Conservation (phyloP, 1,140 invertebrate species). For the Ceratina calcarata region DNA sequence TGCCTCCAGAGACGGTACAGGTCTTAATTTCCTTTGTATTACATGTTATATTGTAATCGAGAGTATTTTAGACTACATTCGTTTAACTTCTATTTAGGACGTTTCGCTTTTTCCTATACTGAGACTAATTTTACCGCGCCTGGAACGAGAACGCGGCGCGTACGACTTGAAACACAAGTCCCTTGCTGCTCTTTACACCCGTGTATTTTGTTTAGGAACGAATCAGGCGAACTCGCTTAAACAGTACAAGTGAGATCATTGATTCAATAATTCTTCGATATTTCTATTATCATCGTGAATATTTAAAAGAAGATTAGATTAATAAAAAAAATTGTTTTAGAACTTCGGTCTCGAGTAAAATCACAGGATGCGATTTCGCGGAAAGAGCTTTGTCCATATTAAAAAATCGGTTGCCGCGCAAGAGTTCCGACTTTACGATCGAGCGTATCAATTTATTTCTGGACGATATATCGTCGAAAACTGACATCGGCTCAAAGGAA, state of each 20-base stretch:
- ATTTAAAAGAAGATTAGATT: not conserved
- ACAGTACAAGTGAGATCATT: conserved; percentile 61
- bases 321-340: conserved; percentile 58
- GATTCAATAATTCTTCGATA: not conserved
- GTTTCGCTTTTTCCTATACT: conserved; percentile 86
- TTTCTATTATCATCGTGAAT: conserved; percentile 2
- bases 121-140: conserved; percentile 86
- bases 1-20: conserved; percentile 65
- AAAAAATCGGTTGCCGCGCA: conserved; percentile 82
- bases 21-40: not conserved
- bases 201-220: conserved; percentile 85
- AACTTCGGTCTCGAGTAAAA: conserved; percentile 67
- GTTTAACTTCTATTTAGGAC: conserved; percentile 65
- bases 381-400: conserved; percentile 86
- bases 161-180: conserved; percentile 86
- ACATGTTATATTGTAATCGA: not conserved
- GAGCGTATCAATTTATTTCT: conserved; percentile 86
- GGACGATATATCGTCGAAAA: conserved; percentile 84
- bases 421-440: conserved; percentile 81
- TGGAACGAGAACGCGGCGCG: conserved; percentile 84
- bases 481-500: conserved; percentile 78
- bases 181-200: conserved; percentile 85
- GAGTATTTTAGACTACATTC: conserved; percentile 7
- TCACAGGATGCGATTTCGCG: conserved; percentile 85
- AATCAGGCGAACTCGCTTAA: conserved; percentile 81